Percentiles rank a stretch among this genome's conserved stretches.
phyloP scores from a whole-genome alignment of 2,797 vertebrate species.

The Coregonus suidteri region DNA sequence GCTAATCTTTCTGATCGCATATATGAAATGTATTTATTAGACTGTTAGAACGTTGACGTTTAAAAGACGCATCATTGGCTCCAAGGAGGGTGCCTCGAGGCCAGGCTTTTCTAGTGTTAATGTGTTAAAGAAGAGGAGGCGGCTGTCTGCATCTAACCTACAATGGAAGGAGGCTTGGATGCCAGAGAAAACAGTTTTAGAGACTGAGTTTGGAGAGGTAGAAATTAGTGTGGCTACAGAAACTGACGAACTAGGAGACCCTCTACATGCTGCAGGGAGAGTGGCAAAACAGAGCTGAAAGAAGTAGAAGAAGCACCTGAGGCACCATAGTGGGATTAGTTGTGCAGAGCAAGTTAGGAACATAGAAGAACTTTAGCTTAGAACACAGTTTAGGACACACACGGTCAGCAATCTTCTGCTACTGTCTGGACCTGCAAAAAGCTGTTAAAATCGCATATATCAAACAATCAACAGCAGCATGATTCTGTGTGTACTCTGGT shows the following conservation, averaged over 20 bases:
- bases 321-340: neutral
- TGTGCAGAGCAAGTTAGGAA: neutral
- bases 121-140: too few relatives aligned
- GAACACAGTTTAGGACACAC: neutral
- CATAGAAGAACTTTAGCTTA: too few relatives aligned
- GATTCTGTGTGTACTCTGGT: neutral
- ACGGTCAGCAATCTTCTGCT: neutral
- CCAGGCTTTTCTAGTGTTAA: too few relatives aligned
- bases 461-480: neutral
- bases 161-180: too few relatives aligned
- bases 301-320: neutral
- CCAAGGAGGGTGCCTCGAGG: too few relatives aligned
- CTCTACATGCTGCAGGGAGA: neutral
- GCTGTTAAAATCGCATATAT: constrained; percentile 10
- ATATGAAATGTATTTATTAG: too few relatives aligned
- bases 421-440: constrained; percentile 10
- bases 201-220: too few relatives aligned
- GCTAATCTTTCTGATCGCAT: too few relatives aligned
- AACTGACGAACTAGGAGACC: neutral
- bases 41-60: too few relatives aligned
- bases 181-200: too few relatives aligned
- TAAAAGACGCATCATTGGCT: too few relatives aligned
- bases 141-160: too few relatives aligned
- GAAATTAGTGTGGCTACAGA: neutral
- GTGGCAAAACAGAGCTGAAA: neutral